Conservation (phyloP, 2,888 invertebrate species). For the Nomada ferruginata region DNA sequence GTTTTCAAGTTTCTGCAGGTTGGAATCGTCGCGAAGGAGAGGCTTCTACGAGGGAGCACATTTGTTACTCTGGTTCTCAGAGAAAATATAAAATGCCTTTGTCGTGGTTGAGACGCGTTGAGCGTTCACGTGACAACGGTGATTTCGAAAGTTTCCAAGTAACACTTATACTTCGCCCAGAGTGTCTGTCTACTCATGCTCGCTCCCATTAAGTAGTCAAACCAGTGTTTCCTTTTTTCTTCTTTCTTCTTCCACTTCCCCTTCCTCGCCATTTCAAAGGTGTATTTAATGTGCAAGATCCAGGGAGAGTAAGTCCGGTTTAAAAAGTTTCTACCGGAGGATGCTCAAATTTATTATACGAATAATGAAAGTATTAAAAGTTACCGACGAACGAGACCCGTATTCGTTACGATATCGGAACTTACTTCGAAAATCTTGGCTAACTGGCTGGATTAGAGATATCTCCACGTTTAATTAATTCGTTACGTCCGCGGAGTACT, state of each 20-base stretch:
- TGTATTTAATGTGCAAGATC: slow-evolving; percentile 18
- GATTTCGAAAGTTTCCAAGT: slow-evolving; percentile 35
- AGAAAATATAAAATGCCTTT: slow-evolving; percentile 6
- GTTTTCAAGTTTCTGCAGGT: slow-evolving; percentile 19
- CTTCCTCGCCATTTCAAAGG: background rate
- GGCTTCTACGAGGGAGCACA: background rate
- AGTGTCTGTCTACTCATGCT: slow-evolving; percentile 13
- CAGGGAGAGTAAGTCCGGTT: slow-evolving; percentile 14
- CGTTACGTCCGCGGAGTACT: slow-evolving; percentile 51
- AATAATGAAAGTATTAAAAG: slow-evolving; percentile 51
- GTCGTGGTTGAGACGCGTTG: slow-evolving; percentile 1
- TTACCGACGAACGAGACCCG: slow-evolving; percentile 24
- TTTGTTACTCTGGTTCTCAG: slow-evolving; percentile 1
- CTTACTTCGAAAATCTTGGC: slow-evolving; percentile 25
- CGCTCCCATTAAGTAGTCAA: slow-evolving; percentile 33
- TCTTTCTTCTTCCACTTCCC: no score
- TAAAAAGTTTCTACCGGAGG: slow-evolving; percentile 25
- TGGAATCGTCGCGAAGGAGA: background rate
- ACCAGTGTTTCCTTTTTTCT: slow-evolving; percentile 12
- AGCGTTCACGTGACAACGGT: slow-evolving; percentile 40
- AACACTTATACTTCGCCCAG: slow-evolving; percentile 23
- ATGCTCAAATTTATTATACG: slow-evolving; percentile 43
- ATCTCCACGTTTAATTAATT: slow-evolving; percentile 60
- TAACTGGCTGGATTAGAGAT: background rate
- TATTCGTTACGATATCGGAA: slow-evolving; percentile 43